Evolutionary conservation across 1,140 invertebrate species (phyloP).

Genomic region (Panulirus ornatus): DNA sequence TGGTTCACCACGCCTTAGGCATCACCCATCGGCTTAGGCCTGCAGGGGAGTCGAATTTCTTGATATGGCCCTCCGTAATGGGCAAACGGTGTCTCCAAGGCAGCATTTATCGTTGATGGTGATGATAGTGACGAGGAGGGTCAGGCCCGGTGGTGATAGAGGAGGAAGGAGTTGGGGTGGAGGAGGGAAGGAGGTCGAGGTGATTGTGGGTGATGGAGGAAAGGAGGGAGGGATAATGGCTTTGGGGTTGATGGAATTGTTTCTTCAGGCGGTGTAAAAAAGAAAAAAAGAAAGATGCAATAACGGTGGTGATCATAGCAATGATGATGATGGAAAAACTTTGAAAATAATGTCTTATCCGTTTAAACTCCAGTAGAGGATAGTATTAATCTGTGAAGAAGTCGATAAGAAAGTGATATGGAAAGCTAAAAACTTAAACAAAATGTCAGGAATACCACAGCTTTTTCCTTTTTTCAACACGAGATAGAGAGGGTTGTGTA

Average conservation of each 20-base stretch:
- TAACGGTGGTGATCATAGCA: neutral
- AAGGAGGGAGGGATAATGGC: conserved; percentile 17
- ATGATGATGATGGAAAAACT: neutral
- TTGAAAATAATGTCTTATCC: too few relatives aligned
- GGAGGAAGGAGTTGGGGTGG: too few relatives aligned
- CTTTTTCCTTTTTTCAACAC: too few relatives aligned
- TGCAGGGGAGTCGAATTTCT: neutral
- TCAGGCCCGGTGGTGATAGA: neutral
- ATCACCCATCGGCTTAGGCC: neutral
- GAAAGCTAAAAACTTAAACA: too few relatives aligned
- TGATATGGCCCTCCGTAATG: neutral
- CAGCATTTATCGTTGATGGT: conserved; percentile 14
- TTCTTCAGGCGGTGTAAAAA: neutral
- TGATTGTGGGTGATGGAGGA: neutral
- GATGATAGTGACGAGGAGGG: neutral
- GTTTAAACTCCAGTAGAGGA: too few relatives aligned
- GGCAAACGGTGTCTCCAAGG: neutral
- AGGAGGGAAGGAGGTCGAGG: neutral
- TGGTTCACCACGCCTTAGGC: too few relatives aligned
- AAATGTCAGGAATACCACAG: too few relatives aligned
- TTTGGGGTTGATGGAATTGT: neutral
- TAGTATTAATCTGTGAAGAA: too few relatives aligned
- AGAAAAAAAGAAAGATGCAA: neutral
- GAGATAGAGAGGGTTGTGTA: too few relatives aligned
- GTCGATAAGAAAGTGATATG: too few relatives aligned